phyloP scores from a whole-genome alignment of 1,140 invertebrate species.

The Paraescarpia echinospica region DNA sequence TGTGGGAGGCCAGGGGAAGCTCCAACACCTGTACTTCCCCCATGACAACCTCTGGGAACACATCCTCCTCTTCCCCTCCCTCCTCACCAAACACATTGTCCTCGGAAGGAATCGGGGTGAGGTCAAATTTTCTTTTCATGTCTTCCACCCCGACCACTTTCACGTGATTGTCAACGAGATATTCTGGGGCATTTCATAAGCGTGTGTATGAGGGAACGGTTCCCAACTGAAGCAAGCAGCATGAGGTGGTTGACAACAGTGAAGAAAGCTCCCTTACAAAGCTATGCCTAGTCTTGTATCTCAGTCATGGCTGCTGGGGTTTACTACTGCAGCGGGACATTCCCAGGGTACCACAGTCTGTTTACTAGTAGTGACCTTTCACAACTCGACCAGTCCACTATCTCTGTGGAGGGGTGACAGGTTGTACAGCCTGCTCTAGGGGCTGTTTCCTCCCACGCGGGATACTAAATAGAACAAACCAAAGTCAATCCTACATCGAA shows the following conservation, averaged over 20 bases:
- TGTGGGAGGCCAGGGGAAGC: not conserved
- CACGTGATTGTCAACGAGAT: not conserved
- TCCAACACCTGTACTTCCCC: not conserved
- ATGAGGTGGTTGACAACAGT: not conserved
- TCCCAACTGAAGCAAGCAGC: not conserved
- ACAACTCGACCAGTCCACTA: not conserved
- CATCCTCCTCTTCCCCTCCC: not conserved
- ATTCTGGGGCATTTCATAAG: not conserved
- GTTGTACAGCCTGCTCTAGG: not conserved
- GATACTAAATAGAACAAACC: not conserved
- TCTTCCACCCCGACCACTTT: not conserved
- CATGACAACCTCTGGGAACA: not conserved
- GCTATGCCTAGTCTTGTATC: not conserved
- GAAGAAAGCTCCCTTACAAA: not conserved
- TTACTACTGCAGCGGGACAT: not conserved
- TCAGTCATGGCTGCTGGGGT: not conserved
- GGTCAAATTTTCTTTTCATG: conserved; percentile 1
- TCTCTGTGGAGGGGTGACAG: not conserved
- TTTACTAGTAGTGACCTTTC: not conserved
- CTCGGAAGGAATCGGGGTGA: not conserved
- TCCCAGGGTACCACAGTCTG: not conserved
- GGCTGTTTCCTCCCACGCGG: not conserved
- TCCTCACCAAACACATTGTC: not conserved
- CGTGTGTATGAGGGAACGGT: not conserved
- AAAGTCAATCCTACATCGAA: not conserved